These are phyloP conservation scores for Ferrisia virgata DNA, from an alignment of 2,888 invertebrate genomes.

Conservation along the genomic window DNA sequence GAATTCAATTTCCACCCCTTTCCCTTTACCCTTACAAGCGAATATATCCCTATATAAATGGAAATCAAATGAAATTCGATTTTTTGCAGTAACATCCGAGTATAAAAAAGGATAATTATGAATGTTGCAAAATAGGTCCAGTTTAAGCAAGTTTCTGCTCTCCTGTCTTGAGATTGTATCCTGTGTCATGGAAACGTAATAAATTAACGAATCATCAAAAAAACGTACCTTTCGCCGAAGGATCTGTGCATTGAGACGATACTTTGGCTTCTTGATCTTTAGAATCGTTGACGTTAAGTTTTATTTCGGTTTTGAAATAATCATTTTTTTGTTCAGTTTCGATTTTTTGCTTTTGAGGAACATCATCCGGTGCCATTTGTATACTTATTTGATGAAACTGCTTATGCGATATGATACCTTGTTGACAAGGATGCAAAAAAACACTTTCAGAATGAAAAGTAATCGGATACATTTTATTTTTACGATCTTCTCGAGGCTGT, in stretches of 20 bases:
- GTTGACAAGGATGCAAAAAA: constrained; percentile 45
- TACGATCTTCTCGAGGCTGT: neutral
- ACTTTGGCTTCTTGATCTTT: neutral
- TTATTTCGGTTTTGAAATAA: constrained; percentile 19
- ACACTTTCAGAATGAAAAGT: constrained; percentile 47
- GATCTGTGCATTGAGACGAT: neutral
- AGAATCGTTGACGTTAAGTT: neutral
- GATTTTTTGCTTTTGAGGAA: neutral
- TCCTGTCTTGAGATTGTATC: no score
- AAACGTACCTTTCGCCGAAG: neutral
- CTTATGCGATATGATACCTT: constrained; percentile 46
- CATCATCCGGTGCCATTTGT: constrained; percentile 41
- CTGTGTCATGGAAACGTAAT: no score
- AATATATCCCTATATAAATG: no score
- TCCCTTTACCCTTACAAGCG: no score
- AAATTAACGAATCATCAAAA: no score
- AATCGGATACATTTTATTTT: constrained; percentile 42
- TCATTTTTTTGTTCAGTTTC: neutral
- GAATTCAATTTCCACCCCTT: no score
- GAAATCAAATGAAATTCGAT: no score
- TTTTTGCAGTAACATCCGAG: no score
- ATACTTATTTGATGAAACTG: constrained; percentile 47
- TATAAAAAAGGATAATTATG: no score
- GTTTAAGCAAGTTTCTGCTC: no score
- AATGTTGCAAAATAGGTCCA: no score